Conservation (phyloP, 2,888 invertebrate genomes). For the Leuctra nigra region DNA sequence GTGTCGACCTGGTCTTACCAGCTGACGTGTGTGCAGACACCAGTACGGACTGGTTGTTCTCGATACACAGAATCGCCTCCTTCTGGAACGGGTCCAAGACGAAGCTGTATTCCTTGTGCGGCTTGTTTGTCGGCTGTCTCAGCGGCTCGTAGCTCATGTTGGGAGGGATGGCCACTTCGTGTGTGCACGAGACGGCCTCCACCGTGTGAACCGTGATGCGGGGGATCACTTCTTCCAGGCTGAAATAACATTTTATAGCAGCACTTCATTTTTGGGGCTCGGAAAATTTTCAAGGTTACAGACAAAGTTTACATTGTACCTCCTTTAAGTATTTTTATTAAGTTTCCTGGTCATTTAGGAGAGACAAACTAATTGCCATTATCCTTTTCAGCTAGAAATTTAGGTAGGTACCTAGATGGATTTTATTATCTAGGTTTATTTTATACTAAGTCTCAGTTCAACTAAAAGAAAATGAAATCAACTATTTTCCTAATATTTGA, state of each 20-base stretch:
- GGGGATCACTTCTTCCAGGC: slow-evolving; percentile 53
- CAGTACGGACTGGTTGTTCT: slow-evolving; percentile 95
- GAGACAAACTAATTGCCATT: neutral
- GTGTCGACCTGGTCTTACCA: no score
- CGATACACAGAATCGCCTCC: slow-evolving; percentile 92
- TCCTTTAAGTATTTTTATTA: no score
- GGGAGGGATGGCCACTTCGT: slow-evolving; percentile 93
- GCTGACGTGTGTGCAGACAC: slow-evolving; percentile 99
- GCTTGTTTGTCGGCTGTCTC: slow-evolving; percentile 48
- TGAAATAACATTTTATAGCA: slow-evolving; percentile 2
- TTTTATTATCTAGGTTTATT: no score
- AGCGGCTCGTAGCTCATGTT: slow-evolving; percentile 69
- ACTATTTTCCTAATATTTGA: no score
- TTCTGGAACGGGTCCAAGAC: slow-evolving; percentile 96
- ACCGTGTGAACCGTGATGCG: slow-evolving; percentile 83
- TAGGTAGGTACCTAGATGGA: no score
- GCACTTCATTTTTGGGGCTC: neutral
- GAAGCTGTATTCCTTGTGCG: slow-evolving; percentile 91
- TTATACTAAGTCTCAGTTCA: no score
- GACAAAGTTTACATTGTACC: neutral
- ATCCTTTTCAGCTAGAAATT: no score
- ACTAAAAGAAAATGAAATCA: no score
- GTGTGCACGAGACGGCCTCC: slow-evolving; percentile 87
- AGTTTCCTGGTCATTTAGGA: neutral
- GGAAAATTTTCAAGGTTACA: no score